phyloP scores from a whole-genome alignment of 2,888 invertebrate species.

The Emmelina monodactyla region DNA sequence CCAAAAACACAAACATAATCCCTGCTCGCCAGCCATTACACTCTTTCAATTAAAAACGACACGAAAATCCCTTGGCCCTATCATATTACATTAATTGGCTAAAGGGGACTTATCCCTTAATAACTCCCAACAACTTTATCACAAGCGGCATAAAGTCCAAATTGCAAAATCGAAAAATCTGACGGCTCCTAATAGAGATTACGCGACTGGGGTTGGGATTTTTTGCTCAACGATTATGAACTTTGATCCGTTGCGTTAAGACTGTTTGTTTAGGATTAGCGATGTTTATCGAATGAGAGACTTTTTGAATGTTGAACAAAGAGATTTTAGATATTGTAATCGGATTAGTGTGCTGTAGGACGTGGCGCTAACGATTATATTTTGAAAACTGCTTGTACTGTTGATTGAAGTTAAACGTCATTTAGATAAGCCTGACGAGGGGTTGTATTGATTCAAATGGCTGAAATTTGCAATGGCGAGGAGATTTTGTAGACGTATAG shows the following conservation, averaged over 20 bases:
- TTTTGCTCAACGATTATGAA: conserved; percentile 18
- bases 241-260: conserved; percentile 20
- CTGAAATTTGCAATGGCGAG: conserved; percentile 15
- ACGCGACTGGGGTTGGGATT: conserved; percentile 1
- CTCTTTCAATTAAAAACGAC: conserved; percentile 57
- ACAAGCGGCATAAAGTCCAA: conserved; percentile 20
- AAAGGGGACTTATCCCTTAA: conserved; percentile 29
- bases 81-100: conserved; percentile 63
- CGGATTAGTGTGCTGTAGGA: conserved; percentile 57
- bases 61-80: conserved; percentile 57
- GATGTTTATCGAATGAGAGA: conserved; percentile 17
- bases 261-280: conserved; percentile 18
- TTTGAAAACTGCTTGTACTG: conserved; percentile 25
- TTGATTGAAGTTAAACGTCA: neutral
- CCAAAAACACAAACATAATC: conserved; percentile 1
- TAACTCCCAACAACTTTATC: conserved; percentile 21
- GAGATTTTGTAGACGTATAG: too few relatives aligned
- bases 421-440: conserved; percentile 17
- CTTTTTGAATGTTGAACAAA: conserved; percentile 39
- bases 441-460: conserved; percentile 10
- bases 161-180: conserved; percentile 22
- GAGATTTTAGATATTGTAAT: conserved; percentile 53
- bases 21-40: conserved; percentile 26
- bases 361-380: conserved; percentile 54
- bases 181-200: conserved; percentile 35